Evolutionary conservation across 2,113 vertebrate genomes (phyloP).

Genomic region (Semnopithecus entellus): DNA sequence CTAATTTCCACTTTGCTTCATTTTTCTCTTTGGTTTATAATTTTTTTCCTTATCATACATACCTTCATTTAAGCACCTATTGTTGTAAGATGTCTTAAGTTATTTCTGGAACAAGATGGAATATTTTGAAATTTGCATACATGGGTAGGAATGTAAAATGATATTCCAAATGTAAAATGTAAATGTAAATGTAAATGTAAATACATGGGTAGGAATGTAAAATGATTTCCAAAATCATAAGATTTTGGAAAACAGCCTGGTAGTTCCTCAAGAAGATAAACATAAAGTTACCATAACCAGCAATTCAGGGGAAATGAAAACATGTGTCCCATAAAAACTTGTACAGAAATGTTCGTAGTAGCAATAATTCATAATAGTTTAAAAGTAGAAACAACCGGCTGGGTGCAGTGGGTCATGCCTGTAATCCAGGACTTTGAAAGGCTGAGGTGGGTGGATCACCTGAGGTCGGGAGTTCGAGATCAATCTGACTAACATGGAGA

Average conservation of each 20-base stretch:
- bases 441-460: too few species aligned
- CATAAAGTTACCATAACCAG: neutral
- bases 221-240: too few species aligned
- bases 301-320: slow-evolving; percentile 5
- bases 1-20: neutral
- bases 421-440: too few species aligned
- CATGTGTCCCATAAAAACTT: neutral
- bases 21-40: neutral
- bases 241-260: neutral
- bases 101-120: slow-evolving; percentile 41
- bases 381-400: too few species aligned
- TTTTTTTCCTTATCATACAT: neutral
- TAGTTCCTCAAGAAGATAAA: neutral
- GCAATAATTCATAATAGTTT: neutral
- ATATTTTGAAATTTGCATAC: slow-evolving; percentile 4
- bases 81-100: neutral
- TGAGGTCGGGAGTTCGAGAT: too few species aligned
- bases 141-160: neutral
- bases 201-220: too few species aligned
- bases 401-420: too few species aligned
- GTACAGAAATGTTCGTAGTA: neutral
- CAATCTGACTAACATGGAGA: too few species aligned
- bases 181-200: accelerated
- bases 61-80: neutral
- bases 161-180: neutral